Conservation (phyloP, 2,113 vertebrate genomes). For the Tachysurus vachellii region DNA sequence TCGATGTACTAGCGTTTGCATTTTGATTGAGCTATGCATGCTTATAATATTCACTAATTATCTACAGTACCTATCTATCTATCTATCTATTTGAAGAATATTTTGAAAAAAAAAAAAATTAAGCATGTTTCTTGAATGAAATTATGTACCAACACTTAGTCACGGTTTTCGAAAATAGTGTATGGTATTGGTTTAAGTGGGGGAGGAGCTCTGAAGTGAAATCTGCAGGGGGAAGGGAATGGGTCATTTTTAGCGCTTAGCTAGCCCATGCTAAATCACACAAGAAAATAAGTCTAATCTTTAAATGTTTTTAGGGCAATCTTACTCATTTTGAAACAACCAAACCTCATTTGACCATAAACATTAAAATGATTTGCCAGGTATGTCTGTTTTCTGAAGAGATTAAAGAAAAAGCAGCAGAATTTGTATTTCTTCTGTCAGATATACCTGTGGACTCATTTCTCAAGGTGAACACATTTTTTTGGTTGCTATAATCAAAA, state of each 20-base stretch:
- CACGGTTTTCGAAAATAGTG: background rate
- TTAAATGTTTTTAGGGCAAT: background rate
- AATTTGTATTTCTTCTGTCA: background rate
- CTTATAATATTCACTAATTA: background rate
- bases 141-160: background rate
- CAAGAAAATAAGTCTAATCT: background rate
- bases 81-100: background rate
- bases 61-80: background rate
- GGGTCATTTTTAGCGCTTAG: background rate
- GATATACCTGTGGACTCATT: background rate
- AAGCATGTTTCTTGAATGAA: background rate
- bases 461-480: background rate
- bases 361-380: background rate
- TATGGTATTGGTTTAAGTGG: background rate
- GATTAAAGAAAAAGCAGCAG: background rate
- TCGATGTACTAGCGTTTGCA: background rate
- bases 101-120: too few relatives aligned
- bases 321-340: background rate
- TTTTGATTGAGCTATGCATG: background rate
- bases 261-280: background rate
- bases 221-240: background rate
- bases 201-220: background rate
- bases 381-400: background rate
- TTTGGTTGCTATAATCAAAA: background rate
- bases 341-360: background rate